Evolutionary conservation across 2,888 invertebrate species (phyloP).

Genomic region (Dascillus cervinus): DNA sequence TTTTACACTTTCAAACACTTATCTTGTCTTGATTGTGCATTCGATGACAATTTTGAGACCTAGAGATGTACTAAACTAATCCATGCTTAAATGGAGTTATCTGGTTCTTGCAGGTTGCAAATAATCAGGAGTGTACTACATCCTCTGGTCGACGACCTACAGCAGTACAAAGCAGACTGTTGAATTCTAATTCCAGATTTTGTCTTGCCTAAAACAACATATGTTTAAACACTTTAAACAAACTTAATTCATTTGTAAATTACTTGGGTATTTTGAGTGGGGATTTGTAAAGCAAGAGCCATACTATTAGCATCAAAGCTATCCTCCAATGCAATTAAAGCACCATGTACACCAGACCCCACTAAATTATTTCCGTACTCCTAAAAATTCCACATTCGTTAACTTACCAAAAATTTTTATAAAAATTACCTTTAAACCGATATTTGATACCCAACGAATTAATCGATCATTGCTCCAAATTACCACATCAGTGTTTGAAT

Average conservation of each 20-base stretch:
- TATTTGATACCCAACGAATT: slow-evolving; percentile 88
- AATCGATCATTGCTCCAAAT: slow-evolving; percentile 98
- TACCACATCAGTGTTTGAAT: slow-evolving; percentile 78
- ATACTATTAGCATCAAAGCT: slow-evolving; percentile 91
- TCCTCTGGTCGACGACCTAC: slow-evolving; percentile 63
- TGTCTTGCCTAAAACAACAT: slow-evolving; percentile 67
- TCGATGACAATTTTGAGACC: no score
- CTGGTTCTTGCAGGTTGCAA: slow-evolving; percentile 15
- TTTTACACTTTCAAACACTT: no score
- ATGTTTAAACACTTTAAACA: background rate
- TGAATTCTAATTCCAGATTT: slow-evolving; percentile 85
- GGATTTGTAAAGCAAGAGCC: slow-evolving; percentile 95
- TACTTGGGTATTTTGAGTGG: slow-evolving; percentile 89
- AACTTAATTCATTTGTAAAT: slow-evolving; percentile 11
- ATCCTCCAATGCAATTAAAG: slow-evolving; percentile 93
- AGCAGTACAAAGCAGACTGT: slow-evolving; percentile 72
- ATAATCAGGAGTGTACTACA: slow-evolving; percentile 39
- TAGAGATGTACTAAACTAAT: slow-evolving; percentile 18
- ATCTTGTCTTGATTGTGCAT: no score
- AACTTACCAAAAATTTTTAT: slow-evolving; percentile 6
- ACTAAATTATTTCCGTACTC: slow-evolving; percentile 92
- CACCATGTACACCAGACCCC: slow-evolving; percentile 98
- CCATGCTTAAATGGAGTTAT: slow-evolving; percentile 19
- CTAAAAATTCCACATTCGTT: slow-evolving; percentile 48
- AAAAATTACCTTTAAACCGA: slow-evolving; percentile 76